Conservation (phyloP, 2,888 invertebrate genomes). For the Megastigmus dorsalis region DNA sequence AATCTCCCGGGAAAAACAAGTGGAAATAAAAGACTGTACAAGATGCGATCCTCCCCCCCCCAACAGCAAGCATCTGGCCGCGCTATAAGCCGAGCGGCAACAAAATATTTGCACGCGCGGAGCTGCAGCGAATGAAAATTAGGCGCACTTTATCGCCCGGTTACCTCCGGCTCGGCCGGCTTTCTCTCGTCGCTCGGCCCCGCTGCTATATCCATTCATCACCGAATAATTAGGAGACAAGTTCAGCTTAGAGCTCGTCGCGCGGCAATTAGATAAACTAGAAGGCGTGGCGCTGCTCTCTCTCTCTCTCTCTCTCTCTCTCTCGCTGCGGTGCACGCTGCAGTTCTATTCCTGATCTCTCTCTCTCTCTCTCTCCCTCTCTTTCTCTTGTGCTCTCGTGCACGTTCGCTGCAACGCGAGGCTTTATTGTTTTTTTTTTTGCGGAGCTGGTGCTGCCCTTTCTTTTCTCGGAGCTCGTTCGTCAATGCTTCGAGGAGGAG, state of each 20-base stretch:
- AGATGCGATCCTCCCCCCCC: no score
- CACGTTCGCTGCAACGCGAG: slow-evolving; percentile 36
- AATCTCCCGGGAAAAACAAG: background rate
- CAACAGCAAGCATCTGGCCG: background rate
- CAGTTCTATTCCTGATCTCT: slow-evolving; percentile 69
- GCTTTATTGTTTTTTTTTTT: slow-evolving; percentile 49
- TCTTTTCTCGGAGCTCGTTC: slow-evolving; percentile 60
- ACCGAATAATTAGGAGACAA: slow-evolving; percentile 73
- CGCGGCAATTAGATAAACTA: slow-evolving; percentile 72
- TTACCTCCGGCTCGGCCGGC: slow-evolving; percentile 61
- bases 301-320: slow-evolving; percentile 29
- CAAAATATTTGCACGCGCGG: slow-evolving; percentile 51
- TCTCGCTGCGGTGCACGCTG: slow-evolving; percentile 60
- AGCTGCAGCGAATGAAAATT: slow-evolving; percentile 69
- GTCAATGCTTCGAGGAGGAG: slow-evolving; percentile 62
- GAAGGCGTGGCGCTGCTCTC: slow-evolving; percentile 68
- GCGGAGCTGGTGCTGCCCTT: background rate
- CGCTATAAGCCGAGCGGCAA: background rate
- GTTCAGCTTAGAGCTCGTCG: slow-evolving; percentile 69
- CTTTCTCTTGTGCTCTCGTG: background rate
- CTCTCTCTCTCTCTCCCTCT: slow-evolving; percentile 24
- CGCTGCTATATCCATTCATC: slow-evolving; percentile 65
- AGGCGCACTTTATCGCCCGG: slow-evolving; percentile 66
- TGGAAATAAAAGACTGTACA: no score
- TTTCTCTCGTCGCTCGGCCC: slow-evolving; percentile 54